phyloP scores from a whole-genome alignment of 1,140 invertebrate species.

The Zaprionus africanus region DNA sequence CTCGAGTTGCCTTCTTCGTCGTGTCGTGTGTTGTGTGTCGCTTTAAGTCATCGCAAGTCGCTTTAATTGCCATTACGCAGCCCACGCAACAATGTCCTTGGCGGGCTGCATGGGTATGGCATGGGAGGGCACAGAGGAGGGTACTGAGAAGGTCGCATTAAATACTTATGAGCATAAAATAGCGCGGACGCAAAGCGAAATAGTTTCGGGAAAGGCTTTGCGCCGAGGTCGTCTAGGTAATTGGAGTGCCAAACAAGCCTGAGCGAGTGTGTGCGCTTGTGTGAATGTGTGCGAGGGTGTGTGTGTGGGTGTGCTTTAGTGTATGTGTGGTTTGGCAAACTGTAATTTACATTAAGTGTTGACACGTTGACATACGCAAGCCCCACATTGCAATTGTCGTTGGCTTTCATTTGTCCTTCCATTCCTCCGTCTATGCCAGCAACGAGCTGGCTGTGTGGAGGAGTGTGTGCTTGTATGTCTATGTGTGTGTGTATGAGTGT shows the following conservation, averaged over 20 bases:
- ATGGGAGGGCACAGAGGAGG: not conserved
- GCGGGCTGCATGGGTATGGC: not conserved
- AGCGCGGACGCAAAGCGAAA: conserved; percentile 31
- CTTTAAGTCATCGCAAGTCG: conserved; percentile 26
- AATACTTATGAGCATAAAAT: conserved; percentile 56
- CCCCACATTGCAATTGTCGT: conserved; percentile 55
- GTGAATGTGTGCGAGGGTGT: conserved; percentile 20
- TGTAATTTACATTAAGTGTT: conserved; percentile 81
- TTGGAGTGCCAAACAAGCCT: conserved; percentile 51
- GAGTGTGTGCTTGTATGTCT: not conserved
- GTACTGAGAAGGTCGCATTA: conserved; percentile 46
- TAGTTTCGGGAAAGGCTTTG: conserved; percentile 43
- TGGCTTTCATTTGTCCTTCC: conserved; percentile 51
- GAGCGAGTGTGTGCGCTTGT: conserved; percentile 19
- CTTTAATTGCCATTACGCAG: conserved; percentile 37
- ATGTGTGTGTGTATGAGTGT: not conserved
- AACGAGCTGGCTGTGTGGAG: not conserved
- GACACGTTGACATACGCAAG: conserved; percentile 59
- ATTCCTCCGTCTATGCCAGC: not conserved
- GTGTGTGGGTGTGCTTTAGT: conserved; percentile 7
- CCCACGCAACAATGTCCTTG: conserved; percentile 48
- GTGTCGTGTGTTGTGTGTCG: conserved; percentile 2
- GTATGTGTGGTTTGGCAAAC: conserved; percentile 60
- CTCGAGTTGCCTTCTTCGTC: conserved; percentile 7
- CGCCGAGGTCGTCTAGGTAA: conserved; percentile 70